Evolutionary conservation across 2,888 invertebrate species (phyloP).

Genomic region (Automeris io): DNA sequence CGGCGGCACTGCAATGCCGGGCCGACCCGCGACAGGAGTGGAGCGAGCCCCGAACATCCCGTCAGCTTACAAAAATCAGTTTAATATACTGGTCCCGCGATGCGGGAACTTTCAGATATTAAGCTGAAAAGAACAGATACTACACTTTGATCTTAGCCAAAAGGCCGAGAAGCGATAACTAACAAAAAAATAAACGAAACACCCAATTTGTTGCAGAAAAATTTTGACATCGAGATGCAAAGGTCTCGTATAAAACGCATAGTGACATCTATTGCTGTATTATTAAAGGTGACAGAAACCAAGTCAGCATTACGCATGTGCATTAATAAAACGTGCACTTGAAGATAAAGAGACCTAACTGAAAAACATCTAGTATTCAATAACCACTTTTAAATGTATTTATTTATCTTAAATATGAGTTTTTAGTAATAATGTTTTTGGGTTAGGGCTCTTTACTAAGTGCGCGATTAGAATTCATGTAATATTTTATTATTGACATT

Average conservation of each 20-base stretch:
- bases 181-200: no score
- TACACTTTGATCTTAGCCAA: constrained; percentile 15
- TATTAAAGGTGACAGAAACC: not conserved
- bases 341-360: no score
- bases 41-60: constrained; percentile 12
- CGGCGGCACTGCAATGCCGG: constrained; percentile 10
- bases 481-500: no score
- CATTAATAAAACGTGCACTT: no score
- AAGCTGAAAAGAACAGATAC: constrained; percentile 10
- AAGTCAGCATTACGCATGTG: no score
- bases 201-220: no score
- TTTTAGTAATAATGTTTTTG: no score
- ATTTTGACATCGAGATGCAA: constrained; percentile 22
- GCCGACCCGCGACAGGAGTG: constrained; percentile 12
- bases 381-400: no score
- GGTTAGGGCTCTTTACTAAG: no score
- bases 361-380: no score
- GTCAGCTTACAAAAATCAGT: constrained; percentile 11
- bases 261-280: not conserved
- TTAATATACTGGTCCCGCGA: constrained; percentile 11
- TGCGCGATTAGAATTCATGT: no score
- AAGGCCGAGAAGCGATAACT: constrained; percentile 27
- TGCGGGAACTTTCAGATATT: constrained; percentile 11
- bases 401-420: no score
- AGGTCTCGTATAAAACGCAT: not conserved